Base-by-base conservation (phyloP, 2,797 vertebrate species). In the Diplodus puntazzo region DNA sequence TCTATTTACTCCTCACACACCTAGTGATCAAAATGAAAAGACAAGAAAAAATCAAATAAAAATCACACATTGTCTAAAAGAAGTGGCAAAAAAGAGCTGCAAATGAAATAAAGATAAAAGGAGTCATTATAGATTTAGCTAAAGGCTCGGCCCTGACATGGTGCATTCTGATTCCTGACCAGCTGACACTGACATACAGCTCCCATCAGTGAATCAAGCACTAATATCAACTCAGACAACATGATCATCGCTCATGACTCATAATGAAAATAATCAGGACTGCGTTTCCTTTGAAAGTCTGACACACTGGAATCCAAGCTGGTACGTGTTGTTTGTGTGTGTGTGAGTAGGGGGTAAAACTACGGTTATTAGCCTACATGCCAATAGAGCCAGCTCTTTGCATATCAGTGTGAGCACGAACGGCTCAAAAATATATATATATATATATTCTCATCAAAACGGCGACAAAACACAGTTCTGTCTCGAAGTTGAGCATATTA, bases 311-410 rank as follows among this genome's bases (percentile, higher is more conserved):
- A 86, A 74, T 84, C 75, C 43, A 85, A 88, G 77, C 77, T 81
- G 79, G 75, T 68, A 63, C 12, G 25, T 57, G 46, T 71, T 57
- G 30, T 60, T 23, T 81, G 60, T 79, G 27, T 39, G 34, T 9
- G 34, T 39, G 67, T 71, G 73, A 84, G 63, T 84, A 76, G 58
- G 59, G 67, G 73, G 55, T 82, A 25, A 81, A 39, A 39, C 39
- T 39, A 69, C 57, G 75, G 82, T 39, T 59, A 60, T 86, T 64
- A 78, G 75, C 70, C 65, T 88, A 80, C 87, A 85, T 86, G 87
- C 84, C 84, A 78, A 81, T 75, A 93, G 92, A 94, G 92, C 91
- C 94, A 92, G 92, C 92, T 95, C 90, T 92, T 90, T 91, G 89
- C 83, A 91, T 90, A 90, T 86, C 78, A 85, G 60, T 73, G 71